Percentiles rank a stretch among this genome's conserved stretches.
phyloP scores from a whole-genome alignment of 1,140 invertebrate species.

The Bilobella aurantiaca region DNA sequence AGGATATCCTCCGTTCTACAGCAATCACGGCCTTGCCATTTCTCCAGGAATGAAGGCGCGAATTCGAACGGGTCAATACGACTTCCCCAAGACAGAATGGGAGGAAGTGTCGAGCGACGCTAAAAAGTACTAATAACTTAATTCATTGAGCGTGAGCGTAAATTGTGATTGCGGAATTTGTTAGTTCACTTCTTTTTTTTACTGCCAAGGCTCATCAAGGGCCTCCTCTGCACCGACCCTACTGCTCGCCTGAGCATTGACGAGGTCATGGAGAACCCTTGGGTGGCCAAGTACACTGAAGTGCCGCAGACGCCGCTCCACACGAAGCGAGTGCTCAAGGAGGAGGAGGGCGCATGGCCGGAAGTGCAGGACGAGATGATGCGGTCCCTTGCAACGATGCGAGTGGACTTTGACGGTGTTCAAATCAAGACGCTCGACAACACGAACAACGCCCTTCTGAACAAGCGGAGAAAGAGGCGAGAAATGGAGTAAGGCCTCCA shows the following conservation, averaged over 20 bases:
- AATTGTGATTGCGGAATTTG: too few relatives aligned
- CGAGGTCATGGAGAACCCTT: conserved; percentile 78
- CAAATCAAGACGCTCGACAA: conserved; percentile 80
- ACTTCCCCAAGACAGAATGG: conserved; percentile 95
- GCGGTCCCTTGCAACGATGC: conserved; percentile 88
- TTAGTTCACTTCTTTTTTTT: too few relatives aligned
- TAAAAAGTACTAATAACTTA: too few relatives aligned
- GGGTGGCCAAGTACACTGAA: conserved; percentile 77
- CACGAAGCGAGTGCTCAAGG: conserved; percentile 72
- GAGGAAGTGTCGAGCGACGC: conserved; percentile 83
- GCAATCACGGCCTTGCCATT: conserved; percentile 90
- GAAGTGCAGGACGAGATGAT: conserved; percentile 99
- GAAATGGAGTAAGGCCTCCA: conserved; percentile 11
- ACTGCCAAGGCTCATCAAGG: conserved; percentile 81
- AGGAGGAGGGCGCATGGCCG: conserved; percentile 84
- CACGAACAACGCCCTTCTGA: conserved; percentile 80
- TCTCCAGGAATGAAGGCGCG: conserved; percentile 99
- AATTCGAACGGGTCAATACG: conserved; percentile 89
- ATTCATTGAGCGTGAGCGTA: too few relatives aligned
- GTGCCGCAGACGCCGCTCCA: conserved; percentile 89
- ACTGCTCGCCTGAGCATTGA: conserved; percentile 77
- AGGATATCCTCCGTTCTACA: conserved; percentile 96
- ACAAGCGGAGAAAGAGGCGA: conserved; percentile 60
- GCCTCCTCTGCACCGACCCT: conserved; percentile 87
- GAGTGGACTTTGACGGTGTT: conserved; percentile 85